Evolutionary conservation across 2,888 invertebrate genomes (phyloP).

Genomic region (Brachyptera putata): DNA sequence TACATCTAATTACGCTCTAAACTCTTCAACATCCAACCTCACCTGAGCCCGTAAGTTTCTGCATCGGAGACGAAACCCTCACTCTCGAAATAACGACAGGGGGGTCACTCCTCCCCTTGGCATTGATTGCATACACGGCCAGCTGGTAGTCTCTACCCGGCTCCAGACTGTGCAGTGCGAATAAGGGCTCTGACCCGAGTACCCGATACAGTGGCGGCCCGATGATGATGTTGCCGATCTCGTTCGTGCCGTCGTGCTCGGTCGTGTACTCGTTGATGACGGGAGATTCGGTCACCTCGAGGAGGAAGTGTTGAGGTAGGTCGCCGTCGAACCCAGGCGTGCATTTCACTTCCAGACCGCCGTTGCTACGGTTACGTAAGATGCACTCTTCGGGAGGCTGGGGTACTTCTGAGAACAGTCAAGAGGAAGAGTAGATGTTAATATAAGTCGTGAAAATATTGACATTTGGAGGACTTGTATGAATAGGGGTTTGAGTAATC

Average conservation of each 20-base stretch:
- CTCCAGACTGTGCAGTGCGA: slow-evolving; percentile 66
- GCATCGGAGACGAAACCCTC: slow-evolving; percentile 42
- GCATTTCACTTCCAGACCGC: slow-evolving; percentile 64
- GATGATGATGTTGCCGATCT: slow-evolving; percentile 11
- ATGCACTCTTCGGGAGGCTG: slow-evolving; percentile 72
- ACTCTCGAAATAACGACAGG: slow-evolving; percentile 69
- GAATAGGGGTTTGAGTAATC: no score
- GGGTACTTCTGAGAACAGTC: slow-evolving; percentile 60
- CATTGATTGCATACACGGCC: slow-evolving; percentile 76
- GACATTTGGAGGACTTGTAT: no score
- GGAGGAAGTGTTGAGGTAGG: slow-evolving; percentile 72
- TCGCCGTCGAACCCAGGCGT: slow-evolving; percentile 78
- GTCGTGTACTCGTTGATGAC: slow-evolving; percentile 12
- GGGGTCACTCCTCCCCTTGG: slow-evolving; percentile 69
- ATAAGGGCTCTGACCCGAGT: slow-evolving; percentile 51
- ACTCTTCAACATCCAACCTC: slow-evolving; percentile 4
- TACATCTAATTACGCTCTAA: no score
- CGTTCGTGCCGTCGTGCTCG: neutral
- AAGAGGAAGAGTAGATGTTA: no score
- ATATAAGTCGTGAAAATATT: no score
- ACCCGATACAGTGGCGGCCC: slow-evolving; percentile 22
- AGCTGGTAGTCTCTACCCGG: slow-evolving; percentile 75
- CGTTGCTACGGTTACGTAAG: slow-evolving; percentile 60
- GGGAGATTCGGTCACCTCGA: slow-evolving; percentile 57
- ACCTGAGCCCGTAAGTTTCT: slow-evolving; percentile 35